A percentile compares a stretch with the other conserved stretches of the same genome.
Evolutionary conservation across 2,888 invertebrate genomes (phyloP).

Genomic region (Malacosoma neustria): DNA sequence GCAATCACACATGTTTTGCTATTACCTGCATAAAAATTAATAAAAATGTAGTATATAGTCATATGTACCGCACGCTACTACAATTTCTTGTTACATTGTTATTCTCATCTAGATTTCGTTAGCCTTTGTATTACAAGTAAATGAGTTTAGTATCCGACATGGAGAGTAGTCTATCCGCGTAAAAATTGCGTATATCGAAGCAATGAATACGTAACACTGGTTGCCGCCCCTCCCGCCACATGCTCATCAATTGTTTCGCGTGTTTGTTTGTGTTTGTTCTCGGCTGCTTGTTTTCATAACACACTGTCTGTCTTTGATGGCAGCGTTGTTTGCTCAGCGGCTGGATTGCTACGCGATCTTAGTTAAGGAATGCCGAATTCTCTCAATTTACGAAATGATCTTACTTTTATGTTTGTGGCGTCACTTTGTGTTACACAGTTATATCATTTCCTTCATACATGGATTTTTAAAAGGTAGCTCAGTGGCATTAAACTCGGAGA

Average conservation of each 20-base stretch:
- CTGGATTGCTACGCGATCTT: slow-evolving; percentile 44
- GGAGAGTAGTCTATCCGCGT: background rate
- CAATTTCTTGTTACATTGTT: too few species aligned
- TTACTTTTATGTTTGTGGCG: background rate
- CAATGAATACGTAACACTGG: slow-evolving; percentile 38
- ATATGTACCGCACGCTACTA: too few species aligned
- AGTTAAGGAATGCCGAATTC: slow-evolving; percentile 28
- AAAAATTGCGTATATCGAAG: slow-evolving; percentile 20
- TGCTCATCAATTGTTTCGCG: slow-evolving; percentile 66
- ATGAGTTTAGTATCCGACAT: background rate
- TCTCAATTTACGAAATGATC: slow-evolving; percentile 10
- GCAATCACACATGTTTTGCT: too few species aligned
- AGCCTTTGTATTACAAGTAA: too few species aligned
- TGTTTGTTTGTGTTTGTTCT: slow-evolving; percentile 67
- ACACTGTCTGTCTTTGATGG: slow-evolving; percentile 66
- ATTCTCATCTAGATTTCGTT: too few species aligned
- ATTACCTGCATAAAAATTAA: too few species aligned
- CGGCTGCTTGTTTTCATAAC: slow-evolving; percentile 70
- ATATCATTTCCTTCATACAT: too few species aligned
- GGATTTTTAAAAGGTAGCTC: too few species aligned
- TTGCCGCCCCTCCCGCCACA: slow-evolving; percentile 27
- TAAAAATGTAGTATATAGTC: too few species aligned
- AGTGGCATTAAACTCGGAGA: too few species aligned
- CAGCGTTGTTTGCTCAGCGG: slow-evolving; percentile 52
- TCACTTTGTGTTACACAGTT: background rate